Evolutionary conservation across 2,888 invertebrate genomes (phyloP).

Genomic region (Ophion ventricosus): DNA sequence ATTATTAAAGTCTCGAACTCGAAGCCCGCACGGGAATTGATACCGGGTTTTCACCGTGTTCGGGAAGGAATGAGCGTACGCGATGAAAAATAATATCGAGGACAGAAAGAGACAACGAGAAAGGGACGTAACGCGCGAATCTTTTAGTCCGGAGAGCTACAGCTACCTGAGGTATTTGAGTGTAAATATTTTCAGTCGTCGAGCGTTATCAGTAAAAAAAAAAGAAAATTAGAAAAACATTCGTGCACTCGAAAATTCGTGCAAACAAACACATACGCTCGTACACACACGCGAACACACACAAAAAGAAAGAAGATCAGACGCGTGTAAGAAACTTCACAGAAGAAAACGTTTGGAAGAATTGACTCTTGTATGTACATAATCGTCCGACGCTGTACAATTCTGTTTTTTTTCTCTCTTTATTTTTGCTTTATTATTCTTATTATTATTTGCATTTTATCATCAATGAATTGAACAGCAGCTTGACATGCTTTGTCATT

Average conservation of each 20-base stretch:
- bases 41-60: constrained; percentile 6
- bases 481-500: constrained; percentile 75
- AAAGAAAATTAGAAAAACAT: constrained; percentile 50
- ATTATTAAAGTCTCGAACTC: constrained; percentile 32
- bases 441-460: constrained; percentile 69
- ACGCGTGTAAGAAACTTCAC: constrained; percentile 46
- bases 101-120: constrained; percentile 20
- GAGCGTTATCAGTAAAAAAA: constrained; percentile 51
- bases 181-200: constrained; percentile 69
- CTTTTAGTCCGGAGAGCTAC: constrained; percentile 40
- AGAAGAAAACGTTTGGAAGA: constrained; percentile 72
- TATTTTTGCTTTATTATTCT: constrained; percentile 41
- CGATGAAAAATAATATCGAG: constrained; percentile 32
- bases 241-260: constrained; percentile 50
- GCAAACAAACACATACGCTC: constrained; percentile 44
- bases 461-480: constrained; percentile 68
- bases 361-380: constrained; percentile 71
- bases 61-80: neutral
- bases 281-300: constrained; percentile 53
- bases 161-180: constrained; percentile 69
- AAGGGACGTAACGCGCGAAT: constrained; percentile 31
- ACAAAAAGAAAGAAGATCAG: constrained; percentile 46
- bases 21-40: constrained; percentile 37
- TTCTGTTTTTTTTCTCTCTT: constrained; percentile 53
- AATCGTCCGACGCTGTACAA: constrained; percentile 64